Evolutionary conservation across 2,797 vertebrate genomes (phyloP), one percentile per base, ranked within the genome.

Genomic region (Pangasius macronema): DNA sequence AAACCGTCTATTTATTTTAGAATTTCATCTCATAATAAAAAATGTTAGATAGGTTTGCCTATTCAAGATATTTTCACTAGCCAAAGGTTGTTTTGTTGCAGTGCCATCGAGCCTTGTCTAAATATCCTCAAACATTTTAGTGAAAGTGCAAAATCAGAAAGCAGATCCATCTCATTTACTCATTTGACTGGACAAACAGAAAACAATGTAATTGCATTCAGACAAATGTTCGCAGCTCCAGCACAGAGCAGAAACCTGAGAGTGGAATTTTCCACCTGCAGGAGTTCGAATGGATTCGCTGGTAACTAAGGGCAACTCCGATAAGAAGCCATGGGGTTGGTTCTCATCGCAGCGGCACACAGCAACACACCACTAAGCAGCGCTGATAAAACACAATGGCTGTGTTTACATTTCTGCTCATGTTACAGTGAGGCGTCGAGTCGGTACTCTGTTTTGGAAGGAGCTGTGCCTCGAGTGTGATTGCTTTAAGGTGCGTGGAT

Each of bases 181-280:
- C 73, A 24, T 63, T 57, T 81, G 75, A 75, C 75, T 24, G 61
- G 61, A 57, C 22, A 61, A 22, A 77, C 46, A n/a, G 67, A 42
- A 86, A 81, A 80, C 11, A 63, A 42, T 0, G 20, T 61, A 81
- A 82, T 9, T 63, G 80, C 24, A 63, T 63, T n/a, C 39, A 46
- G 39, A 49, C 14, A 46, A 63, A 63, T 53, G 20, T 3, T 51
- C 0, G n/a, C 75, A 70, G 81, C 53, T 46, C 22, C 11, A 57
- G 42, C 36, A 46, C 22, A 81, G 55, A 61, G 33, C 36, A 81
- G 88, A 70, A 89, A 59, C 46, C 57, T n/a, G 67, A 68, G 27
- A 85, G 36, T 72, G 84, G 75, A 87, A 84, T 85, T 88, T 91
- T 88, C 87, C 86, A 88, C 83, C 72, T 80, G 65, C 73, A 68